Conservation (phyloP, 2,888 invertebrate genomes). For the Lampropteryx suffumata region DNA sequence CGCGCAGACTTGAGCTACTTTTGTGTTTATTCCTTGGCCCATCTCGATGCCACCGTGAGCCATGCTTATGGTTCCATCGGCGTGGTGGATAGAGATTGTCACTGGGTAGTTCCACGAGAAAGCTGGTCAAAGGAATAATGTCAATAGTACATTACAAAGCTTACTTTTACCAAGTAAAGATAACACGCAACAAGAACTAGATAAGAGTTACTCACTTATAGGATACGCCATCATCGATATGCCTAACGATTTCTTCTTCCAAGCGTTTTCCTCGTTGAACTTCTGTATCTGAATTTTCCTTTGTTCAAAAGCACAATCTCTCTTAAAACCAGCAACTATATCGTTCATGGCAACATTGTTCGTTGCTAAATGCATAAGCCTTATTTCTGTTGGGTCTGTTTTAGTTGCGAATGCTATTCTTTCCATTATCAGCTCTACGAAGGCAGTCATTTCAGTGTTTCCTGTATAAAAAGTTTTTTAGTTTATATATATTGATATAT, state of each 20-base stretch:
- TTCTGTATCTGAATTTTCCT: constrained; percentile 74
- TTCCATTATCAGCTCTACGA: constrained; percentile 86
- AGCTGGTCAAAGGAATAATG: constrained; percentile 3
- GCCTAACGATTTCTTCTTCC: constrained; percentile 87
- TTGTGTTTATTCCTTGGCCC: constrained; percentile 89
- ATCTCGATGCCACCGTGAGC: constrained; percentile 87
- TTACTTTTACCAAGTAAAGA: no score
- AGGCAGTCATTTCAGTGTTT: constrained; percentile 82
- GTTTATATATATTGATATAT: no score
- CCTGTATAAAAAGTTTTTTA: constrained; percentile 51
- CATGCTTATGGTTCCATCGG: constrained; percentile 86
- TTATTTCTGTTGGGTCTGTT: constrained; percentile 83
- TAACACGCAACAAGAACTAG: no score
- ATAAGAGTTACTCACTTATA: constrained; percentile 47
- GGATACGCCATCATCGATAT: constrained; percentile 86
- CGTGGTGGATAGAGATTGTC: constrained; percentile 85
- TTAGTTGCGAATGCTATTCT: constrained; percentile 81
- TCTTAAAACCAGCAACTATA: constrained; percentile 82
- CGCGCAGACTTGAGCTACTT: constrained; percentile 88
- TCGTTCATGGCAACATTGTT: constrained; percentile 58
- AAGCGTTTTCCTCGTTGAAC: constrained; percentile 86
- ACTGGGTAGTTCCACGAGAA: constrained; percentile 81
- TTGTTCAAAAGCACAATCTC: constrained; percentile 79
- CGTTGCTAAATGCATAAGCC: constrained; percentile 74
- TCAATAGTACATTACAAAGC: no score